Conservation (phyloP, 2,888 invertebrate genomes). For the Hymenopus coronatus region DNA sequence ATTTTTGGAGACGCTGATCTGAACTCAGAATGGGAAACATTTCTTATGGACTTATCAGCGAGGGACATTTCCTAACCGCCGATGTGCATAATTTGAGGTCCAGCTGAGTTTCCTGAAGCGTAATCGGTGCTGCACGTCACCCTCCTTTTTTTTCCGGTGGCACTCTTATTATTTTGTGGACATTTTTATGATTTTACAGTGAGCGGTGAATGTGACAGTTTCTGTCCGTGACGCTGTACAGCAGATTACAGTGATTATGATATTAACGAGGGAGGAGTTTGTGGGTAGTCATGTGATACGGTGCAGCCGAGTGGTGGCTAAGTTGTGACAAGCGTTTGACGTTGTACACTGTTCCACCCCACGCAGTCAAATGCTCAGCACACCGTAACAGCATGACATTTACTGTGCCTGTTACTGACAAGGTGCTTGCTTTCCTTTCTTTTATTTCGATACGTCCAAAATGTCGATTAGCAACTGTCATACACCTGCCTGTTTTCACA, state of each 20-base stretch:
- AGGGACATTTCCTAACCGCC: too few relatives aligned
- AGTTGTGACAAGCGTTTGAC: constrained; percentile 21
- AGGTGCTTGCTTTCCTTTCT: background rate
- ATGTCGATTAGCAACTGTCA: background rate
- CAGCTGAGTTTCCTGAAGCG: background rate
- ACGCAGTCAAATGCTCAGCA: constrained; percentile 14
- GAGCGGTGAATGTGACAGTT: constrained; percentile 14
- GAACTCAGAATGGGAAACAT: too few relatives aligned
- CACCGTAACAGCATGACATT: constrained; percentile 5
- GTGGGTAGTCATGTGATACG: constrained; percentile 14
- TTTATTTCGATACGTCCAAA: background rate
- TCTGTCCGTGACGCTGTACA: constrained; percentile 14
- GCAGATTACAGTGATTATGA: constrained; percentile 21
- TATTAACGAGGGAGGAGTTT: constrained; percentile 10
- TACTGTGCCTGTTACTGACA: background rate
- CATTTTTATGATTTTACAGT: background rate
- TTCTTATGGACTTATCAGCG: too few relatives aligned
- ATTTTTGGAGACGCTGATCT: too few relatives aligned
- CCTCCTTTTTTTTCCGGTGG: background rate
- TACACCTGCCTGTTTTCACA: background rate
- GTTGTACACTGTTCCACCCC: constrained; percentile 1
- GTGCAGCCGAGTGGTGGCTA: constrained; percentile 12
- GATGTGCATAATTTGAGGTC: background rate
- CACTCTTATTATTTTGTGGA: background rate
- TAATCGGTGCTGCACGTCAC: background rate